phyloP scores from a whole-genome alignment of 2,797 vertebrate genomes.

The Anguilla anguilla region DNA sequence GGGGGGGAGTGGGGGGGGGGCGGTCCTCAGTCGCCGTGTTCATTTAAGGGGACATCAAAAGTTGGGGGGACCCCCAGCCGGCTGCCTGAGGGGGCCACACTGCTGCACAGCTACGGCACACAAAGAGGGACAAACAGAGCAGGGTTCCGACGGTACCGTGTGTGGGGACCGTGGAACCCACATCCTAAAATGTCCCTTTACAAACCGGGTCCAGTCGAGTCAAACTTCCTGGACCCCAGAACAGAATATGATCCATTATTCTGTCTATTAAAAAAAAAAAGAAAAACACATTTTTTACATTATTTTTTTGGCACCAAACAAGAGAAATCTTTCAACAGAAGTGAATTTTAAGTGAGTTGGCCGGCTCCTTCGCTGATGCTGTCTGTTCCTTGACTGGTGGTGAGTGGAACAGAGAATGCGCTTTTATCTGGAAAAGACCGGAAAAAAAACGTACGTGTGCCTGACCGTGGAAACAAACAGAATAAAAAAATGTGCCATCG shows the following conservation, averaged over 20 bases:
- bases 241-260: neutral
- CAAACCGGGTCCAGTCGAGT: conserved; percentile 26
- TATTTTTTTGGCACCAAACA: conserved; percentile 68
- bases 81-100: neutral
- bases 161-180: neutral
- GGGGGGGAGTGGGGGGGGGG: no score
- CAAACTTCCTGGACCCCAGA: neutral
- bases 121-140: conserved; percentile 25
- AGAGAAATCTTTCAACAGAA: conserved; percentile 52
- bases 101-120: conserved; percentile 5
- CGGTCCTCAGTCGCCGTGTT: neutral
- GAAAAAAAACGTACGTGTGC: neutral
- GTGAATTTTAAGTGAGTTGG: neutral
- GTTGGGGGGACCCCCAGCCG: conserved; percentile 18
- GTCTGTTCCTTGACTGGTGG: neutral
- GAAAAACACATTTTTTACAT: neutral
- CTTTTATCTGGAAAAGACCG: neutral
- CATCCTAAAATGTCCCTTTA: neutral
- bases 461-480: neutral
- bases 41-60: conserved; percentile 16
- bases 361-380: neutral
- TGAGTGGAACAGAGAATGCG: neutral
- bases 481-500: neutral
- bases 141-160: neutral
- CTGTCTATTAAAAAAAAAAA: conserved; percentile 20